phyloP scores from a whole-genome alignment of 2,888 invertebrate species.

The Noctua pronuba region DNA sequence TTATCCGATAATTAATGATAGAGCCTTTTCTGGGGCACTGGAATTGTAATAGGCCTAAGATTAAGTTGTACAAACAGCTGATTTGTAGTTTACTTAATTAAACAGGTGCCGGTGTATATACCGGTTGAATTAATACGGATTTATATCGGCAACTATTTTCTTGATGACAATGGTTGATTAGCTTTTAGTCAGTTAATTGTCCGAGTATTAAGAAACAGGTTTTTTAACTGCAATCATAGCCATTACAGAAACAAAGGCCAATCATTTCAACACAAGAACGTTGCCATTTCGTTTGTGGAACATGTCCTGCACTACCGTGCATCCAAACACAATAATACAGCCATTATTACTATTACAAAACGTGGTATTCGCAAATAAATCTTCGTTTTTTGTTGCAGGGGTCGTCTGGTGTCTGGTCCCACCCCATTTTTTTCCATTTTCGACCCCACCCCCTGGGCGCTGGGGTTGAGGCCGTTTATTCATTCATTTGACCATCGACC shows the following conservation, averaged over 20 bases:
- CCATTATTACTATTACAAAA: constrained; percentile 79
- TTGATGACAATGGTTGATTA: neutral
- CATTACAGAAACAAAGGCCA: neutral
- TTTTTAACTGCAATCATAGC: neutral
- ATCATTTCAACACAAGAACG: neutral
- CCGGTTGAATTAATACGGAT: constrained; percentile 29
- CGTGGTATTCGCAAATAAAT: constrained; percentile 83
- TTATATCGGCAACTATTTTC: constrained; percentile 8
- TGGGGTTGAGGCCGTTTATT: constrained; percentile 66
- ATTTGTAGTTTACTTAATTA: constrained; percentile 48
- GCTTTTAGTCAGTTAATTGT: neutral
- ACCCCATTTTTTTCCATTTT: constrained; percentile 79
- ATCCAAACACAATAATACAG: constrained; percentile 72
- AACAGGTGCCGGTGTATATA: constrained; percentile 1
- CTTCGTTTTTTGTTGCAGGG: constrained; percentile 87
- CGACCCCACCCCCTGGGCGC: constrained; percentile 78
- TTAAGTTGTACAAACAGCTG: constrained; percentile 57
- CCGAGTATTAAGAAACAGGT: neutral
- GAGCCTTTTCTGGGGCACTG: constrained; percentile 52
- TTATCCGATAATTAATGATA: constrained; percentile 52
- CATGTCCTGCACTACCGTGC: constrained; percentile 57
- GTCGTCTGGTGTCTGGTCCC: constrained; percentile 75
- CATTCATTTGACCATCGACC: constrained; percentile 76
- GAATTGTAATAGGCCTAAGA: constrained; percentile 51
- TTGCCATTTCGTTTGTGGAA: neutral